Evolutionary conservation across 2,797 vertebrate species (phyloP).

Genomic region (Aeoliscus strigatus): DNA sequence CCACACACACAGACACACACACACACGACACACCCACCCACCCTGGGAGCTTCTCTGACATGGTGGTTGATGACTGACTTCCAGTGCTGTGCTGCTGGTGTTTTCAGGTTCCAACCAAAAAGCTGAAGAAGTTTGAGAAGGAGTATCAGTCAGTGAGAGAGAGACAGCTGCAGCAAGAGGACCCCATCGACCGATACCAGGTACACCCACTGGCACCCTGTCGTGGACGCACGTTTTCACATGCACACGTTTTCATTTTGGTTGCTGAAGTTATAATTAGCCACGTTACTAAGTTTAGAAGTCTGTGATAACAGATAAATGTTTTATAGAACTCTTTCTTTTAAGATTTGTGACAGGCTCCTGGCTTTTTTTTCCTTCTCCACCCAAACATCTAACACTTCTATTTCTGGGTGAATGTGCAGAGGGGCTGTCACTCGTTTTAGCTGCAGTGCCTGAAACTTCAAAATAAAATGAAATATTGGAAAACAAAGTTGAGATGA

Average conservation of each 20-base stretch:
- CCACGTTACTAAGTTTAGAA: conserved; percentile 45
- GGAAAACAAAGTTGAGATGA: not conserved
- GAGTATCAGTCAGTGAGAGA: conserved; percentile 93
- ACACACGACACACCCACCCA: too few species aligned
- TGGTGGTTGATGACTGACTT: too few species aligned
- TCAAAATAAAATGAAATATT: conserved; percentile 1
- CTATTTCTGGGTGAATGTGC: conserved; percentile 29
- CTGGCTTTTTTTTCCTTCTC: conserved; percentile 15
- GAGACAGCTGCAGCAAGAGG: conserved; percentile 94
- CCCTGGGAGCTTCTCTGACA: too few species aligned
- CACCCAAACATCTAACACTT: conserved; percentile 7
- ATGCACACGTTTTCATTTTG: not conserved
- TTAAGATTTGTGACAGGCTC: conserved; percentile 11
- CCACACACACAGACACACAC: too few species aligned
- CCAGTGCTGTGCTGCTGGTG: not conserved
- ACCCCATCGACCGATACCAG: conserved; percentile 97
- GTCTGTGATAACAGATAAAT: too few species aligned
- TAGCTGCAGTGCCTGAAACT: conserved; percentile 2
- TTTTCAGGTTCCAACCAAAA: conserved; percentile 92
- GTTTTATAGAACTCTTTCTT: not conserved
- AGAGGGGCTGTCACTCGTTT: not conserved
- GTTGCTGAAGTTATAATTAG: conserved; percentile 23
- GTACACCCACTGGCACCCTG: too few species aligned
- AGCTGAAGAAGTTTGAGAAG: conserved; percentile 99
- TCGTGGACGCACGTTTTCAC: not conserved